Evolutionary conservation across 2,888 invertebrate genomes (phyloP), one percentile per base, ranked within the genome.

Genomic region (Beris morrisii): DNA sequence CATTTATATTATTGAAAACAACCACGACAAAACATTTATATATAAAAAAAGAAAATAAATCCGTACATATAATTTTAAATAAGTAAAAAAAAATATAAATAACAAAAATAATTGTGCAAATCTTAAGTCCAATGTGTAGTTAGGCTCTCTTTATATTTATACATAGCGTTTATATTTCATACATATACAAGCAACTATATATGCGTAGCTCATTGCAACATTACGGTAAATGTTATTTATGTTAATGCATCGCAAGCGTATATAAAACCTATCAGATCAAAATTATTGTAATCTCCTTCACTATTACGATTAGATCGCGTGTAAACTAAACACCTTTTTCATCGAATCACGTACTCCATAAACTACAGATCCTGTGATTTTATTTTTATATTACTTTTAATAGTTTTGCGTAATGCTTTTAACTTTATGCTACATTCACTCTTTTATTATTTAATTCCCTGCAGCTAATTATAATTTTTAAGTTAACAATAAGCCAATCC

Each of bases 101-200:
- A 48, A 50, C 4, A 45, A 53, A 53, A 54, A 31, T 68, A 30
- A 66, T 63, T 63, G 63, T 68, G 63, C 52, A 68, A 68, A 64
- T 43, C 54, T 50, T 57, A 65, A 65, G 64, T 68, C 68, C 68
- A 68, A 56, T 57, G 52, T 50, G 68, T 69, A 69, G 68, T 69
- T 69, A 69, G 68, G 68, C 64, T 66, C 68, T 66, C 64, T 66
- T 69, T 66, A 66, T 69, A 69, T 69, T 69, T 64, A 69, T 69
- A 66, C 44, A 63, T 58, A 31, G 64, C 31, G 46, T 53, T 53
- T 53, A 53, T 28, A 64, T 64, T 54, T 54, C 54, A 53, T 64
- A 64, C 54, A 64, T 48, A 56, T 65, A 55, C 46, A 64, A 13
- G n/a, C 54, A 31, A 28, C 22, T 28, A 45, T 45, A 22, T 63